Evolutionary conservation across 2,888 invertebrate species (phyloP).

Genomic region (Tenthredo distinguenda): DNA sequence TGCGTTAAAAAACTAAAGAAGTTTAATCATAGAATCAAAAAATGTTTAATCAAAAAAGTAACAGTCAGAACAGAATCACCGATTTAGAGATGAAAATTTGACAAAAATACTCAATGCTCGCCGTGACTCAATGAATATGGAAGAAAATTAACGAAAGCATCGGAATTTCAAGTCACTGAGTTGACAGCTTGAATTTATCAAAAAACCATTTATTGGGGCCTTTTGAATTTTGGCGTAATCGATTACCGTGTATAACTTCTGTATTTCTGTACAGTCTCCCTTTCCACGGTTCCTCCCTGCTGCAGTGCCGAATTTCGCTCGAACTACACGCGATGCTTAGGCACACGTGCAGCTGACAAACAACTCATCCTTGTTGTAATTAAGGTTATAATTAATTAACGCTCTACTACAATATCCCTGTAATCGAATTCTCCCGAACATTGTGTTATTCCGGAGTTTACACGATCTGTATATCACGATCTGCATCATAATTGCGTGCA

Average conservation of each 20-base stretch:
- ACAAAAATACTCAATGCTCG: too few relatives aligned
- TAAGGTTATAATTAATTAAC: neutral
- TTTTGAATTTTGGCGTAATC: neutral
- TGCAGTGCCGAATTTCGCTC: neutral
- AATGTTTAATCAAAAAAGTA: too few relatives aligned
- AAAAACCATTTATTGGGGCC: too few relatives aligned
- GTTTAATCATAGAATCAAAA: too few relatives aligned
- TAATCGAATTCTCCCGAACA: neutral
- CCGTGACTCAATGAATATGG: too few relatives aligned
- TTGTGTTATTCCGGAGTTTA: neutral
- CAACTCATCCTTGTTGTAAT: neutral
- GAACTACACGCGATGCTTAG: neutral
- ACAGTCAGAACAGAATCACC: too few relatives aligned
- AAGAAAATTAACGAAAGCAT: too few relatives aligned
- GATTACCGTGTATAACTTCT: neutral
- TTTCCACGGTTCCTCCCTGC: neutral
- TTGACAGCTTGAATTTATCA: too few relatives aligned
- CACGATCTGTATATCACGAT: neutral
- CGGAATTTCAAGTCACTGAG: too few relatives aligned
- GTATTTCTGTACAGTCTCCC: too few relatives aligned
- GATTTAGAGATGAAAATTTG: too few relatives aligned
- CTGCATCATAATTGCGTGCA: neutral
- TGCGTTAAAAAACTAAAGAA: too few relatives aligned
- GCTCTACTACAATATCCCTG: neutral
- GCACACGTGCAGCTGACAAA: neutral